Conservation (phyloP, 2,797 vertebrate species). For the Labeo calbasu region DNA sequence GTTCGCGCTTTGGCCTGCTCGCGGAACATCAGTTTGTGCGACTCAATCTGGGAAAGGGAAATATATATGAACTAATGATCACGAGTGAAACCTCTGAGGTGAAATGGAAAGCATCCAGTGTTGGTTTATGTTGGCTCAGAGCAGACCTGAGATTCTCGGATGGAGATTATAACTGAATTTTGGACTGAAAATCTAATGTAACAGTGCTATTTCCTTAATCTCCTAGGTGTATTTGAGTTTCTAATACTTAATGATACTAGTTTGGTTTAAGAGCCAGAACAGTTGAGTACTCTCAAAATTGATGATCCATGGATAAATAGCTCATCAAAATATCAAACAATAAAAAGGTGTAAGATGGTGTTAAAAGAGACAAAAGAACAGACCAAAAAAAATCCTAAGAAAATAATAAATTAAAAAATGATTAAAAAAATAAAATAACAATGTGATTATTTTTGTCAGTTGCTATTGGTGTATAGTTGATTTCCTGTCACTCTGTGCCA, state of each 20-base stretch:
- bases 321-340: neutral
- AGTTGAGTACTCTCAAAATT: neutral
- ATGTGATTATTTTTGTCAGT: neutral
- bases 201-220: neutral
- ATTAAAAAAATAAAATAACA: neutral
- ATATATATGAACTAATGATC: neutral
- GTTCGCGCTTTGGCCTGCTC: slow-evolving; percentile 97
- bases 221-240: neutral
- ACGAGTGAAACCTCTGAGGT: neutral
- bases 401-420: neutral
- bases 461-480: neutral
- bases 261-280: neutral
- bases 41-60: slow-evolving; percentile 85
- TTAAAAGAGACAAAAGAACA: slow-evolving; percentile 2
- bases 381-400: neutral
- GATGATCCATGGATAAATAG: neutral
- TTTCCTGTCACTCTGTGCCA: neutral
- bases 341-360: neutral
- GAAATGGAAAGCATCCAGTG: neutral
- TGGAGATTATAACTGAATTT: neutral
- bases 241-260: neutral
- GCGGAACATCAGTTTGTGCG: slow-evolving; percentile 94
- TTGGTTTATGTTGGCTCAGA: neutral
- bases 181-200: neutral
- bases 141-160: neutral